Evolutionary conservation across 2,888 invertebrate genomes (phyloP).

Genomic region (Formica aserva): DNA sequence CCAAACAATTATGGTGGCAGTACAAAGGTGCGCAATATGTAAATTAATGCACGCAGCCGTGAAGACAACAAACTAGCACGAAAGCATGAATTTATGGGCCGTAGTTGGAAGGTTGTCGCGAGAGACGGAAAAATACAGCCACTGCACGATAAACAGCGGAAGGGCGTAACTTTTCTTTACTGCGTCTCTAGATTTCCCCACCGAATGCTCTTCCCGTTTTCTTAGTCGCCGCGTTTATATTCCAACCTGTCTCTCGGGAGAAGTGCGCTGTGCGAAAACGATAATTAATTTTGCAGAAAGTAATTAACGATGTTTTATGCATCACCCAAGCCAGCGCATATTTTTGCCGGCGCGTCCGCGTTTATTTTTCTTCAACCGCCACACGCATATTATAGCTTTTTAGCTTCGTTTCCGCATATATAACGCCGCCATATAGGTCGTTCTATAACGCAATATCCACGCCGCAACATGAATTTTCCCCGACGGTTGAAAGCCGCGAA

Average conservation of each 20-base stretch:
- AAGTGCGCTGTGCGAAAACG: conserved; percentile 10
- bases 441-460: conserved; percentile 43
- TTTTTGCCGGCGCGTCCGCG: conserved; percentile 33
- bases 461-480: conserved; percentile 50
- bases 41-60: conserved; percentile 35
- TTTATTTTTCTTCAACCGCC: conserved; percentile 60
- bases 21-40: conserved; percentile 21
- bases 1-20: conserved; percentile 37
- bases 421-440: conserved; percentile 9
- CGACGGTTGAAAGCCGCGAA: conserved; percentile 34
- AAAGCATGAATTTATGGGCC: conserved; percentile 32
- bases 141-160: conserved; percentile 27
- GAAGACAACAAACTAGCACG: conserved; percentile 19
- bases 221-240: conserved; percentile 28
- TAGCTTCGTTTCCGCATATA: background rate
- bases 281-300: conserved; percentile 66
- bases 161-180: conserved; percentile 26
- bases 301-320: conserved; percentile 69
- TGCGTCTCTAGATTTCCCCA: conserved; percentile 15
- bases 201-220: conserved; percentile 16
- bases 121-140: conserved; percentile 29
- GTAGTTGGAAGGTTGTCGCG: conserved; percentile 35
- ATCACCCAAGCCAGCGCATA: conserved; percentile 27
- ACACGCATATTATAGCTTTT: conserved; percentile 33
- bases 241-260: conserved; percentile 15